A percentile compares a stretch with the other conserved stretches of the same genome.
These are phyloP conservation scores for Pseudococcus viburni DNA, from an alignment of 2,888 invertebrate species.

Conservation along the genomic window DNA sequence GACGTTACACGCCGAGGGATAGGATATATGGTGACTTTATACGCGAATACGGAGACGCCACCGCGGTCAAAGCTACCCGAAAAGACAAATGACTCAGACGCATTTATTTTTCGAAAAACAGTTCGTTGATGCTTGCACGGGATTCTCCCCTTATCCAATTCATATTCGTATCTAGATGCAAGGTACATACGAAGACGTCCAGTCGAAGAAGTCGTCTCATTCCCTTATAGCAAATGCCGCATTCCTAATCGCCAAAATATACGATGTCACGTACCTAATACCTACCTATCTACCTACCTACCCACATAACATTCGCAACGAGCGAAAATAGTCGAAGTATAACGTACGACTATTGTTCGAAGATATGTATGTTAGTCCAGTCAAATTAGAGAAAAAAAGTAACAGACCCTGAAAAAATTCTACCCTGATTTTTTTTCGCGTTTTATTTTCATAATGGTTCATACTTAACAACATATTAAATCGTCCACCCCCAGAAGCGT, in stretches of 20 bases:
- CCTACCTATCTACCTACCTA: too few relatives aligned
- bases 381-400: too few relatives aligned
- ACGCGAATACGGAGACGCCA: background rate
- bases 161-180: background rate
- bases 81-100: constrained; percentile 24
- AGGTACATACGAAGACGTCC: background rate
- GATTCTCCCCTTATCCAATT: background rate
- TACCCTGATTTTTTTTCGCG: too few relatives aligned
- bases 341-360: too few relatives aligned
- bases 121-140: background rate
- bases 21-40: too few relatives aligned
- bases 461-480: too few relatives aligned
- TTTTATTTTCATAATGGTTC: too few relatives aligned
- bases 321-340: too few relatives aligned
- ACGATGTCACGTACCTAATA: background rate
- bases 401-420: too few relatives aligned
- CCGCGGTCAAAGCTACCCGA: background rate
- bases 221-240: background rate
- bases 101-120: constrained; percentile 27
- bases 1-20: background rate
- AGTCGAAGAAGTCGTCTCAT: background rate
- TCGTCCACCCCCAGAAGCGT: too few relatives aligned
- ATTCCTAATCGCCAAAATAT: background rate
- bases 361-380: too few relatives aligned
- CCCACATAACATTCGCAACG: too few relatives aligned